A percentile compares a stretch with the other conserved stretches of the same genome.
Conservation (phyloP, 1,140 invertebrate species). For the Caenorhabditis latens region DNA sequence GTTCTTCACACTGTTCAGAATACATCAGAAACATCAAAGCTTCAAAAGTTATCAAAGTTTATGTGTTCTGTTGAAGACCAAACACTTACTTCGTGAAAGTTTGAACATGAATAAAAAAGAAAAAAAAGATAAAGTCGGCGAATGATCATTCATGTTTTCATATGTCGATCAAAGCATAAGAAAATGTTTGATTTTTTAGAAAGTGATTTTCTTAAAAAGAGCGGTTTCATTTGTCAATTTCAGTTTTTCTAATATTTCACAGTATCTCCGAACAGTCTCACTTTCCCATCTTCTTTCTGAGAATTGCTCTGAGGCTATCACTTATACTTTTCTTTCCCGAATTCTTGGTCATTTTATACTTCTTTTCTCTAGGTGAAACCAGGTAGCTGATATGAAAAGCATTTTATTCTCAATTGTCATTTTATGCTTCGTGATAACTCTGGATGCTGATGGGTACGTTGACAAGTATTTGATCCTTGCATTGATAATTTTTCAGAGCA, state of each 20-base stretch:
- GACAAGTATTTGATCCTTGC: neutral
- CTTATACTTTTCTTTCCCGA: too few species aligned
- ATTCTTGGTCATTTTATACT: too few species aligned
- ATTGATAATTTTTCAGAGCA: neutral
- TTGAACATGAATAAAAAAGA: neutral
- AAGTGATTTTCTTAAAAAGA: neutral
- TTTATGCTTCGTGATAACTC: too few species aligned
- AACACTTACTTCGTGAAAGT: neutral
- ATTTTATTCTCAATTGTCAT: too few species aligned
- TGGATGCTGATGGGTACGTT: too few species aligned
- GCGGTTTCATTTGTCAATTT: neutral
- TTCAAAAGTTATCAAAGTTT: conserved; percentile 22
- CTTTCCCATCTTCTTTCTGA: too few species aligned
- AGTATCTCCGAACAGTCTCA: too few species aligned
- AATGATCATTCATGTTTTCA: neutral
- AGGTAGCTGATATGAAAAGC: too few species aligned
- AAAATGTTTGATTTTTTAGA: neutral
- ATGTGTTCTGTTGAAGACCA: neutral
- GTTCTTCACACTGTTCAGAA: conserved; percentile 1
- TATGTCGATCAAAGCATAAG: neutral
- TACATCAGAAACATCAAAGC: neutral
- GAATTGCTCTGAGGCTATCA: too few species aligned
- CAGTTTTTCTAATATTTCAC: neutral
- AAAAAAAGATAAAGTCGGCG: neutral
- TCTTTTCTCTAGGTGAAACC: too few species aligned